Conservation (phyloP, 1,140 invertebrate genomes). For the Procambarus virginalis region DNA sequence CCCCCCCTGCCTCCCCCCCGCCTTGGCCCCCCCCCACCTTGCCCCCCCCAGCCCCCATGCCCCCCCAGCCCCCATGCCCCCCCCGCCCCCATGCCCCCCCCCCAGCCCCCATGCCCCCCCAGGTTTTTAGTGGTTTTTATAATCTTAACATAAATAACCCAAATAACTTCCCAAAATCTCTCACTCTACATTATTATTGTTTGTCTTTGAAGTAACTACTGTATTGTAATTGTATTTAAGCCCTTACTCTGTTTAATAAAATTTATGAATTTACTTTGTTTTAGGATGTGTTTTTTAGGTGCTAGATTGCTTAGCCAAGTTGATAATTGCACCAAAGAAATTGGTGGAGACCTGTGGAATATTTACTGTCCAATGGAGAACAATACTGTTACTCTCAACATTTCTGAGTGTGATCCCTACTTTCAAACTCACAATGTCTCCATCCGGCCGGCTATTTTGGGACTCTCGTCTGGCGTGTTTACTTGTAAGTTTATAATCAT, state of each 20-base stretch:
- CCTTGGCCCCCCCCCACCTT: no score
- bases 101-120: no score
- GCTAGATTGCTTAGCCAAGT: slow-evolving; percentile 86
- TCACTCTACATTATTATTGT: no score
- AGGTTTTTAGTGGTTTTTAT: no score
- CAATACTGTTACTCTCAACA: slow-evolving; percentile 74
- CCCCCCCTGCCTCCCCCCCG: no score
- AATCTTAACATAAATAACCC: no score
- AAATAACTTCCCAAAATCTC: no score
- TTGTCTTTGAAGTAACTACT: no score
- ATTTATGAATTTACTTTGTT: neutral
- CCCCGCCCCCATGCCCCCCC: no score
- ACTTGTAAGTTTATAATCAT: slow-evolving; percentile 77
- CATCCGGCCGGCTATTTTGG: slow-evolving; percentile 83
- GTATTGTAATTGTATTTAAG: no score
- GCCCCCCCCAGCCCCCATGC: no score
- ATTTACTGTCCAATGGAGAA: slow-evolving; percentile 80
- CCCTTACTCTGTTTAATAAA: no score
- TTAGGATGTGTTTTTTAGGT: slow-evolving; percentile 94
- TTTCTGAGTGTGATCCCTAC: slow-evolving; percentile 84
- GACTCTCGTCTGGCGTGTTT: slow-evolving; percentile 85
- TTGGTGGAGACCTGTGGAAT: slow-evolving; percentile 79
- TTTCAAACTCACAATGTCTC: slow-evolving; percentile 79
- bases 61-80: slow-evolving; percentile 48
- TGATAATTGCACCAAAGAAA: slow-evolving; percentile 86